These are phyloP conservation scores for Hydrolagus affinis DNA, from an alignment of 2,113 vertebrate species.

Conservation along the genomic window DNA sequence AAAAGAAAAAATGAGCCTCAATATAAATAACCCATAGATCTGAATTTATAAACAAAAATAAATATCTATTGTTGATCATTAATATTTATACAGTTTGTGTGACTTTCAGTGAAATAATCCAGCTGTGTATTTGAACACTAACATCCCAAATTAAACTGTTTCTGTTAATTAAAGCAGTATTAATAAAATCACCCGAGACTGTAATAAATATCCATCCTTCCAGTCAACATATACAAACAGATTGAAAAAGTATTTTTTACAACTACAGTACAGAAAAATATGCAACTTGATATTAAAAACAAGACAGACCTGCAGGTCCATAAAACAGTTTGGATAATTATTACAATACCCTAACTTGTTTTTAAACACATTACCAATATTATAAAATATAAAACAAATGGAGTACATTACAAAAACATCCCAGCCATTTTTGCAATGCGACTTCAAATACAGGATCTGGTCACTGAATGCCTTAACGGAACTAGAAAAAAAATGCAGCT, in stretches of 20 bases:
- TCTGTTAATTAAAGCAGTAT: background rate
- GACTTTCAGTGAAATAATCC: constrained; percentile 12
- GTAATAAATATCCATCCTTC: constrained; percentile 27
- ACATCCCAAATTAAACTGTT: constrained; percentile 2
- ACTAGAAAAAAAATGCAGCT: background rate
- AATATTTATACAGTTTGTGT: constrained; percentile 11
- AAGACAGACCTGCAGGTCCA: constrained; percentile 20
- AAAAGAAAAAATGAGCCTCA: background rate
- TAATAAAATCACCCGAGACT: constrained; percentile 2
- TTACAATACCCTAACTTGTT: background rate
- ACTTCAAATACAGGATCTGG: background rate
- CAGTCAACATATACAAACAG: constrained; percentile 23
- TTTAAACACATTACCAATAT: background rate
- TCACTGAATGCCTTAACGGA: background rate
- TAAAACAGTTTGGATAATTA: background rate
- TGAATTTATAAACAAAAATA: constrained; percentile 30
- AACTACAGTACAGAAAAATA: constrained; percentile 21
- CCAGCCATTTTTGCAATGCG: constrained; percentile 31
- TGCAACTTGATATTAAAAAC: constrained; percentile 24
- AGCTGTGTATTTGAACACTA: constrained; percentile 22
- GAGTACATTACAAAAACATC: constrained; percentile 26
- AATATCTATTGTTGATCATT: constrained; percentile 23
- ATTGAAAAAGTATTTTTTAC: constrained; percentile 17
- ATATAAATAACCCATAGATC: constrained; percentile 29
- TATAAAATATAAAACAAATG: constrained; percentile 10